phyloP scores from a whole-genome alignment of 2,113 vertebrate genomes.

The Cyphomyrus discorhynchus region DNA sequence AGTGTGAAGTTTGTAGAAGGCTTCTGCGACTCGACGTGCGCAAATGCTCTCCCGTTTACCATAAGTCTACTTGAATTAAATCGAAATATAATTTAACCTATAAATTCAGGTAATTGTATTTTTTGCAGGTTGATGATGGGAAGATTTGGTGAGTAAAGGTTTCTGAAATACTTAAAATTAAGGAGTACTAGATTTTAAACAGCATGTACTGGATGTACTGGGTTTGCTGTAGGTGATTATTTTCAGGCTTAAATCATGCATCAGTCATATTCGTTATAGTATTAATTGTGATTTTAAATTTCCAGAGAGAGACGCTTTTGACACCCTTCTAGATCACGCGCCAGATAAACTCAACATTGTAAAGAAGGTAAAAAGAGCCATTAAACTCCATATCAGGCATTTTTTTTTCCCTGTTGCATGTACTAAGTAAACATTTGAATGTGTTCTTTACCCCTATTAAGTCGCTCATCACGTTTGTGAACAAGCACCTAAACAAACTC shows the following conservation, averaged over 20 bases:
- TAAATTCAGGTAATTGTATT: slow-evolving; percentile 26
- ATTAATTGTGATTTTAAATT: slow-evolving; percentile 5
- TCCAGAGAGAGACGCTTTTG: slow-evolving; percentile 76
- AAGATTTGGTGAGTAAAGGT: slow-evolving; percentile 76
- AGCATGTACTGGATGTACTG: neutral
- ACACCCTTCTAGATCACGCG: slow-evolving; percentile 76
- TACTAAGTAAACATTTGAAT: neutral
- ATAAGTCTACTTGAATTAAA: neutral
- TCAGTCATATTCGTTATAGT: neutral
- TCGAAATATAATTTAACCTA: neutral
- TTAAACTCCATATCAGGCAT: neutral
- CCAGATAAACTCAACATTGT: slow-evolving; percentile 79
- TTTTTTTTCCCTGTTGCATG: neutral
- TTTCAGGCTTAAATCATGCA: neutral
- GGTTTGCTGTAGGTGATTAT: neutral
- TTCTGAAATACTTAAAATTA: neutral
- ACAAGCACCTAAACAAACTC: slow-evolving; percentile 80
- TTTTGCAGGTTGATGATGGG: slow-evolving; percentile 89
- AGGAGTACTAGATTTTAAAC: neutral
- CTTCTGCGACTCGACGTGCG: neutral
- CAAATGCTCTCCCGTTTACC: neutral
- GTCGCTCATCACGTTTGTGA: slow-evolving; percentile 81
- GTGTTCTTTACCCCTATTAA: slow-evolving; percentile 33
- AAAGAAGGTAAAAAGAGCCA: slow-evolving; percentile 64
- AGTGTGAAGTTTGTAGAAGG: neutral